phyloP scores from a whole-genome alignment of 2,888 invertebrate species.

The Cartodere bifasciata region DNA sequence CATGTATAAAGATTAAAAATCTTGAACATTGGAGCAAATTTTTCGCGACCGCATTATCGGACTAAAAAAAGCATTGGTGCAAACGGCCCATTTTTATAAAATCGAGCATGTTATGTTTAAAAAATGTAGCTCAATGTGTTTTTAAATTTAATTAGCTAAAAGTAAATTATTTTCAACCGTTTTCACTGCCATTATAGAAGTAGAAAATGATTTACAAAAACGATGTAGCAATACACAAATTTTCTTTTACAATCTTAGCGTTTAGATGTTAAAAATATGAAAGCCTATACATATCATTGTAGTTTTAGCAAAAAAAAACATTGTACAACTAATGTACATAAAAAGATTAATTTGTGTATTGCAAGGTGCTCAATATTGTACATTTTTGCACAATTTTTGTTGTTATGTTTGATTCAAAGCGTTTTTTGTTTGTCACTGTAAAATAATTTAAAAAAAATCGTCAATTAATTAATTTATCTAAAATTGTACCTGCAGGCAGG shows the following conservation, averaged over 20 bases:
- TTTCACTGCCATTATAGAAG: slow-evolving; percentile 13
- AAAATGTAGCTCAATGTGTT: too few relatives aligned
- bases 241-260: slow-evolving; percentile 5
- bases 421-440: slow-evolving; percentile 11
- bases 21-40: too few relatives aligned
- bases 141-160: too few relatives aligned
- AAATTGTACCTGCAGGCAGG: slow-evolving; percentile 29
- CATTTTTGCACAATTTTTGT: slow-evolving; percentile 23
- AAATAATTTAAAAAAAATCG: background rate
- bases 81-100: too few relatives aligned
- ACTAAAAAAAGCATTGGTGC: too few relatives aligned
- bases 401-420: slow-evolving; percentile 15
- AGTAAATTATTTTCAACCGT: slow-evolving; percentile 9
- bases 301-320: slow-evolving; percentile 23
- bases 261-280: slow-evolving; percentile 7
- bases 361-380: slow-evolving; percentile 29
- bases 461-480: slow-evolving; percentile 8
- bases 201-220: slow-evolving; percentile 11
- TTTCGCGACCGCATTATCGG: too few relatives aligned
- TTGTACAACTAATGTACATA: slow-evolving; percentile 15
- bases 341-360: slow-evolving; percentile 22
- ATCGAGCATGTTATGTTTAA: too few relatives aligned
- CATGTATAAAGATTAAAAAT: too few relatives aligned
- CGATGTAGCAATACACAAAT: slow-evolving; percentile 21
- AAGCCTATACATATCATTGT: slow-evolving; percentile 36